phyloP scores from a whole-genome alignment of 1,140 invertebrate species.

The Uloborus diversus region DNA sequence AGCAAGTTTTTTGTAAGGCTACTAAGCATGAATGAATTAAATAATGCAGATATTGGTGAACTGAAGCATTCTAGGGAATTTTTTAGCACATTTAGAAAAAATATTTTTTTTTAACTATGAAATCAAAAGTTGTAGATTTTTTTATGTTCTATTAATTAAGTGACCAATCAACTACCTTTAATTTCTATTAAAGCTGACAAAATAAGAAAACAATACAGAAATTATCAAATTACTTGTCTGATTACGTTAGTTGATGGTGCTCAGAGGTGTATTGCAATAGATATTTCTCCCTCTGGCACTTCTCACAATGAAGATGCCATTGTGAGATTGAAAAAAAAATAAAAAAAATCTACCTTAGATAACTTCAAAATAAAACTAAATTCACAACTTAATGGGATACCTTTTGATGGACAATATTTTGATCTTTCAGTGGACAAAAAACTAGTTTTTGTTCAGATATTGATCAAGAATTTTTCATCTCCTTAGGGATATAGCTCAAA shows the following conservation, averaged over 20 bases:
- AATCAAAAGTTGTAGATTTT: constrained; percentile 4
- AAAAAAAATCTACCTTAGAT: constrained; percentile 1
- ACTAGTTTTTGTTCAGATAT: constrained; percentile 17
- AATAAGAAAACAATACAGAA: constrained; percentile 8
- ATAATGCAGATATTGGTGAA: constrained; percentile 21
- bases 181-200: constrained; percentile 4
- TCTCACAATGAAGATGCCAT: constrained; percentile 14
- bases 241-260: constrained; percentile 8
- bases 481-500: constrained; percentile 18
- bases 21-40: constrained; percentile 17
- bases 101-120: constrained; percentile 9
- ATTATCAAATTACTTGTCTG: constrained; percentile 2
- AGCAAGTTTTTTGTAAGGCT: constrained; percentile 13
- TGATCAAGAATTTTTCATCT: constrained; percentile 14
- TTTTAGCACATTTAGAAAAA: constrained; percentile 22
- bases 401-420: constrained; percentile 21
- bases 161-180: constrained; percentile 13
- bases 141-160: constrained; percentile 4
- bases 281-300: constrained; percentile 18
- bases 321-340: no score
- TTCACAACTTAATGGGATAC: constrained; percentile 8
- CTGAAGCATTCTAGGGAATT: constrained; percentile 18
- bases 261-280: constrained; percentile 14
- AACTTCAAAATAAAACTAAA: not conserved
- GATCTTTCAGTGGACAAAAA: constrained; percentile 7